phyloP scores from a whole-genome alignment of 2,888 invertebrate genomes.

The Furcula furcula region DNA sequence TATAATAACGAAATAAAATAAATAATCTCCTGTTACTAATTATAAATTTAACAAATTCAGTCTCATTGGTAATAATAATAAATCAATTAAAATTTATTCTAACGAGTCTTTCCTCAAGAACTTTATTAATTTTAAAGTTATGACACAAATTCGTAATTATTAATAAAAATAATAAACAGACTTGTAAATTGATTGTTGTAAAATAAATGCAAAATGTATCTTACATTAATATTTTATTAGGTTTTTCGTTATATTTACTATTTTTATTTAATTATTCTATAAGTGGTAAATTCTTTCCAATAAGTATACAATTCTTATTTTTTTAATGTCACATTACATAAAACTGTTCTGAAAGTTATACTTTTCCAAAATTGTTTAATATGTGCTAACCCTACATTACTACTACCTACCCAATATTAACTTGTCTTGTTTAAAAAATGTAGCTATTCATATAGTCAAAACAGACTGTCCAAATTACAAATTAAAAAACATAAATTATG shows the following conservation, averaged over 20 bases:
- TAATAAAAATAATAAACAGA: slow-evolving; percentile 37
- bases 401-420: too few relatives aligned
- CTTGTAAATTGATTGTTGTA: slow-evolving; percentile 32
- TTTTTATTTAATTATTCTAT: slow-evolving; percentile 30
- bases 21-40: slow-evolving; percentile 67
- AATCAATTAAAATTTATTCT: slow-evolving; percentile 55
- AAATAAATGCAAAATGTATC: slow-evolving; percentile 51
- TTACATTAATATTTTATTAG: slow-evolving; percentile 22
- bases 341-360: too few relatives aligned
- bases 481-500: not conserved
- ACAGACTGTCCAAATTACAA: too few relatives aligned
- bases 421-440: too few relatives aligned
- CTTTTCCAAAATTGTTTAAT: too few relatives aligned
- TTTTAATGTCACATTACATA: not conserved
- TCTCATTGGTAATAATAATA: slow-evolving; percentile 75
- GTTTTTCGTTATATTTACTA: slow-evolving; percentile 33
- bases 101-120: slow-evolving; percentile 66
- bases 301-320: not conserved
- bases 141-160: slow-evolving; percentile 36
- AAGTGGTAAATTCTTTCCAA: not conserved
- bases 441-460: too few relatives aligned
- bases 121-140: slow-evolving; percentile 40
- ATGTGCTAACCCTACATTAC: too few relatives aligned
- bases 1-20: slow-evolving; percentile 49
- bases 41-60: slow-evolving; percentile 76